Evolutionary conservation across 37 sponge, comb jelly and placozoan genomes (phyloP).

Genomic region (Halisarca cf. caerulea): DNA sequence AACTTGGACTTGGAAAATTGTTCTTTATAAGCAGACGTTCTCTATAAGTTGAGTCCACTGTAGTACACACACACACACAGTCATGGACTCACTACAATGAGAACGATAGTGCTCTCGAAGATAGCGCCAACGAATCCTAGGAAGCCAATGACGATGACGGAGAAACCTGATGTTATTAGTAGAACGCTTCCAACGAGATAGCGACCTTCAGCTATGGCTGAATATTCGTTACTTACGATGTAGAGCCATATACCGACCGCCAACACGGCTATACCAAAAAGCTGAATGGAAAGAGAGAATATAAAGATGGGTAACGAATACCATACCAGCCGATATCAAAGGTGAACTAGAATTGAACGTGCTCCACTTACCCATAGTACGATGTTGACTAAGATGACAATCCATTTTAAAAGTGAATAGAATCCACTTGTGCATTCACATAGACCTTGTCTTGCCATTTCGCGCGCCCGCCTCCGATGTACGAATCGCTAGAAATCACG

Average conservation of each 20-base stretch:
- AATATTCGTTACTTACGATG: slow-evolving; percentile 48
- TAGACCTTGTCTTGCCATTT: slow-evolving; percentile 52
- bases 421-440: slow-evolving; percentile 22
- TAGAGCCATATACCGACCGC: slow-evolving; percentile 61
- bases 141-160: slow-evolving; percentile 56
- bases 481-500: background rate
- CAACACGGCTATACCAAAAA: slow-evolving; percentile 40
- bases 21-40: too few species aligned
- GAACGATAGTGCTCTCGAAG: slow-evolving; percentile 54
- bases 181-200: slow-evolving; percentile 41
- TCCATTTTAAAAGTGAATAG: slow-evolving; percentile 40
- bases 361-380: slow-evolving; percentile 60
- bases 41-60: too few species aligned
- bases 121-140: slow-evolving; percentile 51
- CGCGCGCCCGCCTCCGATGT: background rate
- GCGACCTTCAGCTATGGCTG: slow-evolving; percentile 34
- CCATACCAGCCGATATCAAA: too few species aligned
- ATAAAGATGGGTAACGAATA: background rate
- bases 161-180: slow-evolving; percentile 48
- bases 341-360: too few species aligned
- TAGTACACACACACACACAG: too few species aligned
- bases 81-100: slow-evolving; percentile 28
- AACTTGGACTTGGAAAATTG: too few species aligned
- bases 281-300: slow-evolving; percentile 11
- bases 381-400: slow-evolving; percentile 50